Conservation (phyloP, 2,797 vertebrate species). For the Poecilia velifera region DNA sequence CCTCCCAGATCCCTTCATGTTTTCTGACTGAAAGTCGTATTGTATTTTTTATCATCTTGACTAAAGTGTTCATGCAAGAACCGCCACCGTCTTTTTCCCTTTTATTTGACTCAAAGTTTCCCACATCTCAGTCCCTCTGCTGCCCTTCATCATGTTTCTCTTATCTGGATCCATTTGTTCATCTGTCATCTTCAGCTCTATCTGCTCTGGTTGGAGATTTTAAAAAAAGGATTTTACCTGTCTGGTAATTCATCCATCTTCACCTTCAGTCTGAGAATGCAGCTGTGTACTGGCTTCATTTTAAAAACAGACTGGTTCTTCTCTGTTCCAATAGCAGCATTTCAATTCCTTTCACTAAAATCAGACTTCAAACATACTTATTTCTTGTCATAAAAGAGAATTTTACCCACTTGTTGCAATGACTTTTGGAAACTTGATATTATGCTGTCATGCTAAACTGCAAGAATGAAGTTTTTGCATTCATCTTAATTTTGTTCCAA, state of each 20-base stretch:
- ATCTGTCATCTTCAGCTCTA: slow-evolving; percentile 46
- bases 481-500: too few relatives aligned
- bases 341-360: slow-evolving; percentile 21
- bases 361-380: background rate
- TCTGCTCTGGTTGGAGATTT: slow-evolving; percentile 28
- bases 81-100: too few relatives aligned
- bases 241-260: slow-evolving; percentile 59
- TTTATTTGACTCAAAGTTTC: background rate
- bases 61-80: background rate
- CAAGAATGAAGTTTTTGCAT: background rate
- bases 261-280: slow-evolving; percentile 35
- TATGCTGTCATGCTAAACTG: background rate
- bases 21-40: background rate
- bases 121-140: slow-evolving; percentile 17
- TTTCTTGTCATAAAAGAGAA: background rate
- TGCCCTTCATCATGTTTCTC: slow-evolving; percentile 24
- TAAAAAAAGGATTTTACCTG: slow-evolving; percentile 43
- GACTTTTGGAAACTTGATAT: background rate
- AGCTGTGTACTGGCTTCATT: slow-evolving; percentile 35
- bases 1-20: background rate
- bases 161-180: slow-evolving; percentile 42
- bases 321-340: slow-evolving; percentile 10
- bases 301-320: slow-evolving; percentile 34
- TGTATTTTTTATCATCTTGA: background rate
- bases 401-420: background rate